Evolutionary conservation across 2,113 vertebrate genomes (phyloP).

Genomic region (Mormyrus lacerda): DNA sequence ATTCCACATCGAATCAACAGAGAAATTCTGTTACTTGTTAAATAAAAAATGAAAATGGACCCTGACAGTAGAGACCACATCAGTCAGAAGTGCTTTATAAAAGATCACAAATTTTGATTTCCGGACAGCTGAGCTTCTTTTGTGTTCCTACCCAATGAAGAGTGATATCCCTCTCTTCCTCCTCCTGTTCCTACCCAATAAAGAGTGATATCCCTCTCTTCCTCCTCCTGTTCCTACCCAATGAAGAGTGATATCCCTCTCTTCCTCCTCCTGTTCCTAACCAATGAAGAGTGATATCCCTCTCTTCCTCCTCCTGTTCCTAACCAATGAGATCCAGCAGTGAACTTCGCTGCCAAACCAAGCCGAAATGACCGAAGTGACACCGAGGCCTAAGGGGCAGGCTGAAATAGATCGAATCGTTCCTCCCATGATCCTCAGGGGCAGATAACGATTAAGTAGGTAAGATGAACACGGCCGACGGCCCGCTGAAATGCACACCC

Average conservation of each 20-base stretch:
- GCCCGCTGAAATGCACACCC: background rate
- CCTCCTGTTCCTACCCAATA: background rate
- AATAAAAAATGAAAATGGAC: background rate
- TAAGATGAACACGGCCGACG: background rate
- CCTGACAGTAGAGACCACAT: background rate
- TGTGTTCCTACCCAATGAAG: background rate
- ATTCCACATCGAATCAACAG: background rate
- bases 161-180: background rate
- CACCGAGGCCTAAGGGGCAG: background rate
- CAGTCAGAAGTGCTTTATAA: background rate
- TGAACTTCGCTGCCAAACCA: background rate
- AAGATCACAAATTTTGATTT: background rate
- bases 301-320: background rate
- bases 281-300: background rate
- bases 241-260: background rate
- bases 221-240: background rate
- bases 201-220: background rate
- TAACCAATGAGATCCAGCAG: background rate
- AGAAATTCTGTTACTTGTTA: background rate
- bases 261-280: background rate
- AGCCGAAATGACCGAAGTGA: background rate
- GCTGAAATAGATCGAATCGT: background rate
- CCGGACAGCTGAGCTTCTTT: background rate
- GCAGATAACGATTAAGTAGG: background rate
- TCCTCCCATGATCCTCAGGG: background rate